Evolutionary conservation across 2,113 vertebrate species (phyloP).

Genomic region (Mionectes macconnelli): DNA sequence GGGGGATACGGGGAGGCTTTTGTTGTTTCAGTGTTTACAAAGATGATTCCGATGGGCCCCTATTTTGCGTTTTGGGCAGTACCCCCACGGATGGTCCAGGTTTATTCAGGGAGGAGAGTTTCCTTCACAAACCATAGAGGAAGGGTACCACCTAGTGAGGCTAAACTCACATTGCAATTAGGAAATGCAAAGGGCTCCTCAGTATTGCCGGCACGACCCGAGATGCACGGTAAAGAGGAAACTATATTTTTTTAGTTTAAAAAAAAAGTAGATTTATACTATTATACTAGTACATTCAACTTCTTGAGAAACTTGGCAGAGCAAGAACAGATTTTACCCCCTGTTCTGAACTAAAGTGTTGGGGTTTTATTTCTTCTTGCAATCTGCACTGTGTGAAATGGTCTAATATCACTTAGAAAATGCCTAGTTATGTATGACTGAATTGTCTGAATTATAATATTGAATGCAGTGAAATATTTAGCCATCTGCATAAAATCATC

Average conservation of each 20-base stretch:
- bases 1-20: rapidly evolving
- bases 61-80: not conserved
- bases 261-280: not conserved
- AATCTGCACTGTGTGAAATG: not conserved
- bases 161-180: not conserved
- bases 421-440: not conserved
- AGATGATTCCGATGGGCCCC: not conserved
- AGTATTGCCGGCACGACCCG: not conserved
- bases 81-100: not conserved
- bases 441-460: not conserved
- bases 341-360: not conserved
- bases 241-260: not conserved
- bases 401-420: not conserved
- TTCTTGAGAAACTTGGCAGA: not conserved
- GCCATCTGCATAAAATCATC: not conserved
- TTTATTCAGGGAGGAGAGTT: not conserved
- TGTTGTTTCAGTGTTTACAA: not conserved
- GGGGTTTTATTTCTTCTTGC: not conserved
- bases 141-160: slow-evolving; percentile 70
- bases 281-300: not conserved
- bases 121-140: not conserved
- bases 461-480: not conserved
- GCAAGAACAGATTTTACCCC: not conserved
- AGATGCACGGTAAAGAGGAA: not conserved
- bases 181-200: not conserved